Evolutionary conservation across 2,113 vertebrate species (phyloP).

Genomic region (Zosterops hypoxanthus): DNA sequence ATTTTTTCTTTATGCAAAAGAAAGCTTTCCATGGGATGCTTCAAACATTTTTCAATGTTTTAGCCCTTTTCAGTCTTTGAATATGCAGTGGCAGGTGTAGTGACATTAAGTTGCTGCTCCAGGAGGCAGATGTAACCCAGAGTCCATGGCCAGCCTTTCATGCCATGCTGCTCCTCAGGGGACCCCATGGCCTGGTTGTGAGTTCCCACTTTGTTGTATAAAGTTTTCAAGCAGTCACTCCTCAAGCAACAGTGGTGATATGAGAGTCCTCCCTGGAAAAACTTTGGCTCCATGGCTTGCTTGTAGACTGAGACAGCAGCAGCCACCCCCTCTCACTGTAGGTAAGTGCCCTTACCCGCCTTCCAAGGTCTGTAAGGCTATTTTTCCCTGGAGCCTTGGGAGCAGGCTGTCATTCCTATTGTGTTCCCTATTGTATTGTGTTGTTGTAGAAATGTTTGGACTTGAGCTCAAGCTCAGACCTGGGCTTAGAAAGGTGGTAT

Average conservation of each 20-base stretch:
- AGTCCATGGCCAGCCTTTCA: fast-evolving
- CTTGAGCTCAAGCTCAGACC: not conserved
- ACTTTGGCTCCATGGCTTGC: fast-evolving
- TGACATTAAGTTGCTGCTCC: not conserved
- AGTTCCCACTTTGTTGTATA: not conserved
- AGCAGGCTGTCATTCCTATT: not conserved
- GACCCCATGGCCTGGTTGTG: not conserved
- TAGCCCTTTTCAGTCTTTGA: not conserved
- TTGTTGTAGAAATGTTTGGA: not conserved
- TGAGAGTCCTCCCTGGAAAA: not conserved
- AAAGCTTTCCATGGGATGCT: not conserved
- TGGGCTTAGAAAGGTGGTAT: not conserved
- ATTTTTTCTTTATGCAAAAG: not conserved
- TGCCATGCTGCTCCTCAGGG: not conserved
- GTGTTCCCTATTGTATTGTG: not conserved
- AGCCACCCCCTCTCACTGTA: fast-evolving
- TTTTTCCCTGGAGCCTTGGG: not conserved
- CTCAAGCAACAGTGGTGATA: not conserved
- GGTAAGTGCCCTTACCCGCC: not conserved
- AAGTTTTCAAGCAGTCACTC: not conserved
- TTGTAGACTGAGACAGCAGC: not conserved
- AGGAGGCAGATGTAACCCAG: not conserved
- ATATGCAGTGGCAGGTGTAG: not conserved
- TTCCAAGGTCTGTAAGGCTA: not conserved
- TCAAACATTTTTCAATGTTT: not conserved